Conservation (phyloP, 1,140 invertebrate genomes). For the Hyles euphorbiae region DNA sequence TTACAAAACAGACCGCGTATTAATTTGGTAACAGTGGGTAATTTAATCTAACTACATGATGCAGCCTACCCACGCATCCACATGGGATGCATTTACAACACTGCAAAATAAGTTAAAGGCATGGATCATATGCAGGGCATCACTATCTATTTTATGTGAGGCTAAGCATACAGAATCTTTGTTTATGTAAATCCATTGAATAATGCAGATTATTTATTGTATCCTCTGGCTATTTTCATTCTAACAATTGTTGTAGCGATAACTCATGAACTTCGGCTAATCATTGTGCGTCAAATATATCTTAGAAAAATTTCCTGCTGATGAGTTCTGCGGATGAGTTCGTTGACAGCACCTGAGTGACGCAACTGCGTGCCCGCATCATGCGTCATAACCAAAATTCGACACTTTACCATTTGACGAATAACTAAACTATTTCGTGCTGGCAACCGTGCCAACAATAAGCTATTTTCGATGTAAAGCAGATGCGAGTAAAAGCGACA, state of each 20-base stretch:
- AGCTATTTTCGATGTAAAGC: slow-evolving; percentile 4
- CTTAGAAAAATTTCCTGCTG: not conserved
- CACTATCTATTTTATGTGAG: no score
- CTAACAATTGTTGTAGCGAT: no score
- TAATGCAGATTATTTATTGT: no score
- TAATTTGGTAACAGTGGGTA: slow-evolving; percentile 25
- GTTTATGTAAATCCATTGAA: no score
- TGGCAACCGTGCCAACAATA: slow-evolving; percentile 22
- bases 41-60: slow-evolving; percentile 7
- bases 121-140: no score
- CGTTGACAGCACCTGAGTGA: slow-evolving; percentile 43
- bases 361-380: slow-evolving; percentile 28
- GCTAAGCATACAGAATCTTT: no score
- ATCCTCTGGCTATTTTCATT: no score
- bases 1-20: slow-evolving; percentile 26
- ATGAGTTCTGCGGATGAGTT: slow-evolving; percentile 17
- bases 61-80: not conserved
- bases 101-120: no score
- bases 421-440: slow-evolving; percentile 25
- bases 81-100: no score
- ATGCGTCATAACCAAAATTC: slow-evolving; percentile 42
- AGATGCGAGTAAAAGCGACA: no score
- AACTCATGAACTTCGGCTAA: no score
- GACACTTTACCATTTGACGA: slow-evolving; percentile 32
- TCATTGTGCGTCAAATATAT: not conserved